A percentile compares a stretch with the other conserved stretches of the same genome.
Evolutionary conservation across 2,888 invertebrate genomes (phyloP).

Genomic region (Brachyptera putata): DNA sequence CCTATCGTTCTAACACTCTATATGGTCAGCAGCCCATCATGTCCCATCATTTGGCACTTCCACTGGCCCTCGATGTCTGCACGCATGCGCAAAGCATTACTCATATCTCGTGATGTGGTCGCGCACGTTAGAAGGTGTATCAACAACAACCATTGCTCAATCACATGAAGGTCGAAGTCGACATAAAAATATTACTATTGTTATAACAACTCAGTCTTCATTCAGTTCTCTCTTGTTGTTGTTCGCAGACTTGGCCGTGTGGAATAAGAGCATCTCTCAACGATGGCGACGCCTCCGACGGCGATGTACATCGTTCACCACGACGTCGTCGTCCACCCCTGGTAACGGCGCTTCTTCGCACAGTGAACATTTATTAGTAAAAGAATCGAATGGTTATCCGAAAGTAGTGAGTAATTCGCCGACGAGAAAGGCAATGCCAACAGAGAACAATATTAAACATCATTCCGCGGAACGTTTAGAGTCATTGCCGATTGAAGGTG

Average conservation of each 20-base stretch:
- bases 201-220: too few relatives aligned
- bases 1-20: too few relatives aligned
- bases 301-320: conserved; percentile 55
- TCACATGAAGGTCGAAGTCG: too few relatives aligned
- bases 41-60: too few relatives aligned
- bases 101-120: too few relatives aligned
- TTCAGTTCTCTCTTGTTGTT: too few relatives aligned
- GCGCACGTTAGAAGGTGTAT: too few relatives aligned
- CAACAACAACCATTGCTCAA: too few relatives aligned
- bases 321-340: conserved; percentile 42
- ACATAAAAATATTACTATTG: too few relatives aligned
- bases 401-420: not conserved
- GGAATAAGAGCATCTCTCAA: conserved; percentile 71
- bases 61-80: too few relatives aligned
- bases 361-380: not conserved
- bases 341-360: conserved; percentile 6
- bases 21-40: too few relatives aligned
- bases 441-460: conserved; percentile 21
- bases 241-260: conserved; percentile 59
- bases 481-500: conserved; percentile 6
- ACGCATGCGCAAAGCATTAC: too few relatives aligned
- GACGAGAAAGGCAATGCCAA: conserved; percentile 21
- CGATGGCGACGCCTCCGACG: conserved; percentile 69
- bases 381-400: conserved; percentile 10
- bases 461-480: conserved; percentile 13